phyloP scores from a whole-genome alignment of 64 coral and sea anemone species.

The Porites australiensis region DNA sequence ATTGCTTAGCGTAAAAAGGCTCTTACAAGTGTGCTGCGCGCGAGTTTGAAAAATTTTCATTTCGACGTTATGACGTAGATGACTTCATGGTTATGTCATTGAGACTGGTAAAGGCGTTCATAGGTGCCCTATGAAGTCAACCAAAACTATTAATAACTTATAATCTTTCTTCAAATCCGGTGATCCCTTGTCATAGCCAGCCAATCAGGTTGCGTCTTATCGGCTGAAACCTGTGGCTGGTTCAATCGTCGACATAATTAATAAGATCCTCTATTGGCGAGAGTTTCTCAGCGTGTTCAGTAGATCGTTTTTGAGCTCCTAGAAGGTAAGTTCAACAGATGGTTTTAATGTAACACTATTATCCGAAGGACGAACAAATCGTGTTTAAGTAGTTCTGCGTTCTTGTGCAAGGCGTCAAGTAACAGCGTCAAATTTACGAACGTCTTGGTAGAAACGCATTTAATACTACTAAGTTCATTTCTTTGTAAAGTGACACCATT shows the following conservation, averaged over 20 bases:
- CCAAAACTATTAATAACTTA: conserved; percentile 56
- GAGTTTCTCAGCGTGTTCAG: conserved; percentile 33
- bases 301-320: conserved; percentile 48
- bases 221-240: conserved; percentile 32
- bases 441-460: neutral
- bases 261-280: conserved; percentile 50
- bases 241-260: conserved; percentile 57
- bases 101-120: conserved; percentile 3
- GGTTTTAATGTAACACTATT: neutral
- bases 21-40: neutral
- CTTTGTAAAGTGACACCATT: neutral
- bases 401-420: neutral
- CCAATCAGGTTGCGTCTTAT: neutral
- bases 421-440: neutral
- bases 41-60: neutral
- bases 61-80: conserved; percentile 16
- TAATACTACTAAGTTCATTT: neutral
- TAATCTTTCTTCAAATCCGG: conserved; percentile 46
- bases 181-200: conserved; percentile 46
- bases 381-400: neutral
- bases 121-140: conserved; percentile 48
- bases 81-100: conserved; percentile 41
- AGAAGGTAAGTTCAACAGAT: conserved; percentile 45
- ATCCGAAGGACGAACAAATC: neutral
- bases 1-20: neutral